Conservation (phyloP, 2,113 vertebrate species). For the Myanophis thanlyinensis region DNA sequence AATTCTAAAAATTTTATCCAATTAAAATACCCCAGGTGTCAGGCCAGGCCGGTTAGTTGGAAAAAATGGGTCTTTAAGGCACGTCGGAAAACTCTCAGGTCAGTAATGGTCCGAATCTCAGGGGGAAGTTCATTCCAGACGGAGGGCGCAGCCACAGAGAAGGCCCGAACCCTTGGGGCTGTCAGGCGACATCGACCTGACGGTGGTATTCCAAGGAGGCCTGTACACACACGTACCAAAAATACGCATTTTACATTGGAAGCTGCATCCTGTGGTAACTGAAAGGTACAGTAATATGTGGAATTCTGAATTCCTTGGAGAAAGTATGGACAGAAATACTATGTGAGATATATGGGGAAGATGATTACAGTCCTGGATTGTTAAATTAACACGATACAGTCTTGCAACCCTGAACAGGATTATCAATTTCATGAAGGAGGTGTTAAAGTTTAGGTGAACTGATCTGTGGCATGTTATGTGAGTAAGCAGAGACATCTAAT, state of each 20-base stretch:
- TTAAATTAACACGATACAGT: slow-evolving; percentile 36
- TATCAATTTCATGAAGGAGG: slow-evolving; percentile 5
- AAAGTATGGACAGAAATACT: background rate
- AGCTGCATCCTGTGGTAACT: fast-evolving
- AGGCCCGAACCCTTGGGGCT: no score
- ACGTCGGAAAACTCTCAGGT: no score
- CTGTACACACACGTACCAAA: background rate
- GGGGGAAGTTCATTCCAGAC: no score
- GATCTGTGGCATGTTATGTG: background rate
- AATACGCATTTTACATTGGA: background rate
- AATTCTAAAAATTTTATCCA: no score
- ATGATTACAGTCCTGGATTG: slow-evolving; percentile 28
- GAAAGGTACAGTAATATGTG: fast-evolving
- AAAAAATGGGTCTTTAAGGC: no score
- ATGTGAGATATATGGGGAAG: slow-evolving; percentile 35
- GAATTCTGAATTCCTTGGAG: background rate
- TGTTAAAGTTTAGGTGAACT: background rate
- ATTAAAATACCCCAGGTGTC: no score
- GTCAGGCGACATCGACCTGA: no score
- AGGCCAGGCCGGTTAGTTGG: no score
- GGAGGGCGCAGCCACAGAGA: no score
- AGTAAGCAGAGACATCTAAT: background rate
- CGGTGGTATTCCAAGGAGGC: no score
- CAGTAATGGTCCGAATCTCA: no score
- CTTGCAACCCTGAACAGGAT: slow-evolving; percentile 20